Conservation (phyloP, 2,888 invertebrate species). For the Herminia tarsipennalis region DNA sequence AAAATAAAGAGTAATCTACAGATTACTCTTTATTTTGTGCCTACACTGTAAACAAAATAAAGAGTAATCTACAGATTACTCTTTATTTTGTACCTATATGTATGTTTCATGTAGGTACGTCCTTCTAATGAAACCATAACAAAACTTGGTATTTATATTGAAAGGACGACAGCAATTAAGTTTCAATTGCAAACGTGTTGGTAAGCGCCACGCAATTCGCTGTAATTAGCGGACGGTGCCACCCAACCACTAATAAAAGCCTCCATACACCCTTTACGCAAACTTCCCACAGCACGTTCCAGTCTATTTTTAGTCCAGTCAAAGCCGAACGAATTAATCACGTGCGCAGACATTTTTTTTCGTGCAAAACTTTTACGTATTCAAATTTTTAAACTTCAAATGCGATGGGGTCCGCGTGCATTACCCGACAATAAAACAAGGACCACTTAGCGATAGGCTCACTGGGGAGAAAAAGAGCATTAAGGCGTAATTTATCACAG, state of each 20-base stretch:
- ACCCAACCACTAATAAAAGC: neutral
- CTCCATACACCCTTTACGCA: neutral
- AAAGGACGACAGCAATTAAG: neutral
- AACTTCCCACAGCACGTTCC: too few species aligned
- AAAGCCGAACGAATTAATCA: neutral
- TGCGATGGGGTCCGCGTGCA: slow-evolving; percentile 32
- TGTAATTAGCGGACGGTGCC: neutral
- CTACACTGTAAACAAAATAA: too few species aligned
- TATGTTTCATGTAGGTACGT: too few species aligned
- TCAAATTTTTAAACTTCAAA: slow-evolving; percentile 10
- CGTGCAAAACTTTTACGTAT: slow-evolving; percentile 14
- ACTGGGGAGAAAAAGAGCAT: slow-evolving; percentile 71
- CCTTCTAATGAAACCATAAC: too few species aligned
- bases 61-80: too few species aligned
- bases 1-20: too few species aligned
- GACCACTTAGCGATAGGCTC: slow-evolving; percentile 61
- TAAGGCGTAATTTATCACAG: slow-evolving; percentile 81
- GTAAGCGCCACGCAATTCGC: neutral
- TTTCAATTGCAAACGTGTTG: neutral
- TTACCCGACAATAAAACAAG: slow-evolving; percentile 63
- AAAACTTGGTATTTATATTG: too few species aligned
- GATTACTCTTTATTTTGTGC: slow-evolving; percentile 2
- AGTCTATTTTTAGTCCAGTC: neutral
- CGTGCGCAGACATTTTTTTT: slow-evolving; percentile 3
- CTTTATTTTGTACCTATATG: too few species aligned